A percentile compares a stretch with the other conserved stretches of the same genome.
These are phyloP conservation scores for Penelope pileata DNA, from an alignment of 2,113 vertebrate genomes.

Conservation along the genomic window DNA sequence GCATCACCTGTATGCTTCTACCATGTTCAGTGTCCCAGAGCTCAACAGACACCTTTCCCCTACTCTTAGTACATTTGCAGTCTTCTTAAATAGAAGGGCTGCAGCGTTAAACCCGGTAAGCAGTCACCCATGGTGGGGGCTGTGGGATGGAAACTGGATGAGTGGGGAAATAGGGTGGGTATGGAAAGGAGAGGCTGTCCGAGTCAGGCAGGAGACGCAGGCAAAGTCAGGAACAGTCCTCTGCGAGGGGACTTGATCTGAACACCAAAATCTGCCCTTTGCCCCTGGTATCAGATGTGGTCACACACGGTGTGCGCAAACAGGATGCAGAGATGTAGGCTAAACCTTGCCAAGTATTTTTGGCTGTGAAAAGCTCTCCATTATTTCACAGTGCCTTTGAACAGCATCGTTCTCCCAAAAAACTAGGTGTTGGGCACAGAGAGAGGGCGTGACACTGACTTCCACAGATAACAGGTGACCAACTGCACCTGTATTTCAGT, in stretches of 20 bases:
- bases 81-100: not conserved
- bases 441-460: not conserved
- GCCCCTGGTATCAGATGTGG: accelerated
- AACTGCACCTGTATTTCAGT: not conserved
- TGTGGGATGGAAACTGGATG: not conserved
- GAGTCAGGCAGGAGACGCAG: not conserved
- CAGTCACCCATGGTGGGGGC: accelerated
- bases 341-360: not conserved
- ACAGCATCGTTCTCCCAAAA: not conserved
- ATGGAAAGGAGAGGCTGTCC: not conserved
- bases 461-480: not conserved
- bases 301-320: not conserved
- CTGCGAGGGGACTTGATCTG: not conserved
- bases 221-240: not conserved
- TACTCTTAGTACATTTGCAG: not conserved
- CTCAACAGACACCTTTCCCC: not conserved
- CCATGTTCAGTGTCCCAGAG: not conserved
- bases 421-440: not conserved
- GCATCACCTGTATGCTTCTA: not conserved
- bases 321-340: not conserved
- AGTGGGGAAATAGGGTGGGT: not conserved
- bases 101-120: not conserved
- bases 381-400: not conserved
- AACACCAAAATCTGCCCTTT: not conserved
- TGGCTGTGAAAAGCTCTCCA: not conserved